A percentile compares a stretch with the other conserved stretches of the same genome.
phyloP scores from a whole-genome alignment of 2,113 vertebrate species.

The Brienomyrus brachyistius region DNA sequence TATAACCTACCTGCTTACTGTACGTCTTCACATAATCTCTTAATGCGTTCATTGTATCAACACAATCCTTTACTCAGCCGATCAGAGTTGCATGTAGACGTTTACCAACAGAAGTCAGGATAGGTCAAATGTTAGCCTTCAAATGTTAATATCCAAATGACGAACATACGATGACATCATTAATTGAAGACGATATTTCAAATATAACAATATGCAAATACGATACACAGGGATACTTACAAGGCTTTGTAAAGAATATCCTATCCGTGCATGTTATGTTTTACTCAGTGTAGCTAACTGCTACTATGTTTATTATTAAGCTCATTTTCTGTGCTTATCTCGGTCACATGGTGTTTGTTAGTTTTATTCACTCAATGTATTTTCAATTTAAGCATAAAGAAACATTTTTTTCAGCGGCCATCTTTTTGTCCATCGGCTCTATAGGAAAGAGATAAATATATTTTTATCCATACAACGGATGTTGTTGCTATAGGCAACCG shows the following conservation, averaged over 20 bases:
- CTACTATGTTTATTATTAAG: neutral
- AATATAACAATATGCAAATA: neutral
- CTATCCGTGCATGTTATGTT: neutral
- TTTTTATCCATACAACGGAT: slow-evolving; percentile 4
- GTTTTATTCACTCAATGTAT: neutral
- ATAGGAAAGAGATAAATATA: neutral
- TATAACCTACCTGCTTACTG: neutral
- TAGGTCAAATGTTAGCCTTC: neutral
- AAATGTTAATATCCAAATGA: neutral
- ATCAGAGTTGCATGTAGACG: neutral
- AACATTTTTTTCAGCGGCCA: neutral
- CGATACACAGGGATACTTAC: neutral
- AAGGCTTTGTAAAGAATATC: neutral
- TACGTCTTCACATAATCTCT: neutral
- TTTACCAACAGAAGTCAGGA: neutral
- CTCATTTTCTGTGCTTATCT: neutral
- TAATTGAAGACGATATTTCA: neutral
- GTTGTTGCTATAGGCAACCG: slow-evolving; percentile 24
- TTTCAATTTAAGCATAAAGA: neutral
- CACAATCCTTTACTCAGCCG: neutral
- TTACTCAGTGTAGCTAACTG: neutral
- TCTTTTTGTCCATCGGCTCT: neutral
- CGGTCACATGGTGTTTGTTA: neutral
- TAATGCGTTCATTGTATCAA: neutral
- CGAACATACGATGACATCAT: neutral